Evolutionary conservation across 2,888 invertebrate species (phyloP), one percentile per base, ranked within the genome.

Genomic region (Sarcophaga caerulescens): DNA sequence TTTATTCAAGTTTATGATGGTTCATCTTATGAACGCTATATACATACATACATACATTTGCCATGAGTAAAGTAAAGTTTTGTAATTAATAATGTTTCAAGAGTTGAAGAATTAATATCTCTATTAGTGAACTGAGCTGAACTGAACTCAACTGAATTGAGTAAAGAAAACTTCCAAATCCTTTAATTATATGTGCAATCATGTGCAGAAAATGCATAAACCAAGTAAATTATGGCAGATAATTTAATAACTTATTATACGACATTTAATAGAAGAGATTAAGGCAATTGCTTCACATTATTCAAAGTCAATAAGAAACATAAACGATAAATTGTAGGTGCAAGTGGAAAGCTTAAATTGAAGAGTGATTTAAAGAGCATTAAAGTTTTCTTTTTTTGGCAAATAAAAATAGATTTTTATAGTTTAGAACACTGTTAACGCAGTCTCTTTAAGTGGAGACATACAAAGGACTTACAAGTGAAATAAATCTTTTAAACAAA

Each of bases 11-110:
- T 74, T 47, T 45, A 47, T 74, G 45, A 62, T 19, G 14, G 14
- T 45, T 74, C 45, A 62, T 74, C 47, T 63, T 63, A 47, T 63
- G 19, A 2, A 63, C 62, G 47, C 62, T 62, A 17, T n/a, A 35
- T 35, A 35, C 35, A 35, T 10, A 35, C 35, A 35, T 35, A 35
- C 35, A 10, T 10, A 35, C 35, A 74, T 63, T 62, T 47, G n/a
- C 19, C 14, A 44, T 10, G 47, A 59, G 19, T 47, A 21, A 47
- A 1, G 19, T n/a, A 62, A 71, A 74, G 62, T 23, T 74, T 74
- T 74, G 14, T 74, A 63, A 74, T 74, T 74, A 74, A 74, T 74
- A 47, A 74, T 35, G 23, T 74, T 17, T 74, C 44, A 44, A 62
- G 45, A 21, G 35, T 35, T 35, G 35, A 35, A 23, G 21, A 23